Conservation (phyloP, 2,113 vertebrate species). For the Bagarius yarrelli region DNA sequence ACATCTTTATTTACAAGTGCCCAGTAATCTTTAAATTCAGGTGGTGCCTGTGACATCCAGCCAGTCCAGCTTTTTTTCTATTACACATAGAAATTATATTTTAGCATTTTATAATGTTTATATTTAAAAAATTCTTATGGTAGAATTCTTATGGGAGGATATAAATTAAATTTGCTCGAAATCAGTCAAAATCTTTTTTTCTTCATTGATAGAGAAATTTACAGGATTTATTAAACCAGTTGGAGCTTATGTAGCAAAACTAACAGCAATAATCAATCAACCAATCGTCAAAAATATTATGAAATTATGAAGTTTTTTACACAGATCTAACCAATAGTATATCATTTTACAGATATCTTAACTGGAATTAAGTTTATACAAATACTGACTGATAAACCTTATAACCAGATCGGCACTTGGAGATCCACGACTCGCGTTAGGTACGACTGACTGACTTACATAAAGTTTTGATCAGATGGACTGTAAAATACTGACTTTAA, state of each 20-base stretch:
- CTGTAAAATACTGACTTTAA: background rate
- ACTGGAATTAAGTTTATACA: too few relatives aligned
- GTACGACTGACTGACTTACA: background rate
- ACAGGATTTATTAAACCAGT: background rate
- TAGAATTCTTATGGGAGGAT: background rate
- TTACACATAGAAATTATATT: conserved; percentile 50
- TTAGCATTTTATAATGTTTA: conserved; percentile 33
- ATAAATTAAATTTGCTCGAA: background rate
- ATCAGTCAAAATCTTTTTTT: background rate
- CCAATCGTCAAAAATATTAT: too few relatives aligned
- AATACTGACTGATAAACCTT: background rate
- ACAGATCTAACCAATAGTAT: too few relatives aligned
- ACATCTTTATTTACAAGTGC: conserved; percentile 56
- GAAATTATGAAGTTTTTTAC: too few relatives aligned
- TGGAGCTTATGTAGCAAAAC: background rate
- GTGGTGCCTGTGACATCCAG: conserved; percentile 55
- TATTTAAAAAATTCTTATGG: conserved; percentile 9
- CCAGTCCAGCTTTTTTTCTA: conserved; percentile 54
- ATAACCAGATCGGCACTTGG: background rate
- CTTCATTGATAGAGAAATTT: background rate
- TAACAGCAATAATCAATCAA: background rate
- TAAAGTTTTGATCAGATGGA: background rate
- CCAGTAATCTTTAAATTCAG: conserved; percentile 57
- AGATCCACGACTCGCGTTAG: background rate
- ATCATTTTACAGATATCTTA: too few relatives aligned